These are phyloP conservation scores for Orthosia cruda DNA, from an alignment of 2,888 invertebrate species.

Conservation along the genomic window DNA sequence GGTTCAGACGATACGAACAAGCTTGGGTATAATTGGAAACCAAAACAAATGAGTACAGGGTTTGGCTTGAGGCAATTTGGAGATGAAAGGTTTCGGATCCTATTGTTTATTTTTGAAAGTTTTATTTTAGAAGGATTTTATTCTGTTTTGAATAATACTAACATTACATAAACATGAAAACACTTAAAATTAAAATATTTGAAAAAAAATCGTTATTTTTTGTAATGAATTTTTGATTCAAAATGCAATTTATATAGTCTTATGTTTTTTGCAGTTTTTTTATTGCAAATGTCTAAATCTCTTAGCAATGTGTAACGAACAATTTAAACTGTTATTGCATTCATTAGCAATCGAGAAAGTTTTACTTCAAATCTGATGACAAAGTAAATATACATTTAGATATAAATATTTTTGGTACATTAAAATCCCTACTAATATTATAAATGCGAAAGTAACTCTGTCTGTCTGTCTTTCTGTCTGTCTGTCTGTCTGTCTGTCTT, in stretches of 20 bases:
- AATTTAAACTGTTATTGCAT: slow-evolving; percentile 1
- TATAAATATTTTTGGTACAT: slow-evolving; percentile 13
- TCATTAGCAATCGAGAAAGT: slow-evolving; percentile 15
- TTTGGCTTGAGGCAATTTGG: slow-evolving; percentile 22
- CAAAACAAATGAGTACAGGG: slow-evolving; percentile 19
- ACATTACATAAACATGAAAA: neutral
- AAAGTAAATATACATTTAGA: slow-evolving; percentile 34
- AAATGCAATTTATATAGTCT: neutral
- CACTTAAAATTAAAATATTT: neutral
- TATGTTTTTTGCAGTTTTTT: neutral
- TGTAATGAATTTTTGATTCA: neutral
- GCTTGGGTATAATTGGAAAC: slow-evolving; percentile 5
- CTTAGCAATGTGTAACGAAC: neutral
- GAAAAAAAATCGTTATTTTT: neutral
- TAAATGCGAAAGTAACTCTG: too few species aligned
- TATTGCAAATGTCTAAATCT: neutral
- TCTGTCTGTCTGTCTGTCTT: too few species aligned
- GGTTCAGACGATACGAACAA: neutral
- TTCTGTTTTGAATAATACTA: neutral
- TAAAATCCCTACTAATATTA: too few species aligned
- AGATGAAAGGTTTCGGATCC: slow-evolving; percentile 6
- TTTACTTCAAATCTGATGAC: slow-evolving; percentile 17
- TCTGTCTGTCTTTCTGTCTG: too few species aligned
- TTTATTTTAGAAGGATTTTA: neutral
- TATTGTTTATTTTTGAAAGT: slow-evolving; percentile 7